Evolutionary conservation across 1,140 invertebrate species (phyloP).

Genomic region (Holcopasites calliopsidis): DNA sequence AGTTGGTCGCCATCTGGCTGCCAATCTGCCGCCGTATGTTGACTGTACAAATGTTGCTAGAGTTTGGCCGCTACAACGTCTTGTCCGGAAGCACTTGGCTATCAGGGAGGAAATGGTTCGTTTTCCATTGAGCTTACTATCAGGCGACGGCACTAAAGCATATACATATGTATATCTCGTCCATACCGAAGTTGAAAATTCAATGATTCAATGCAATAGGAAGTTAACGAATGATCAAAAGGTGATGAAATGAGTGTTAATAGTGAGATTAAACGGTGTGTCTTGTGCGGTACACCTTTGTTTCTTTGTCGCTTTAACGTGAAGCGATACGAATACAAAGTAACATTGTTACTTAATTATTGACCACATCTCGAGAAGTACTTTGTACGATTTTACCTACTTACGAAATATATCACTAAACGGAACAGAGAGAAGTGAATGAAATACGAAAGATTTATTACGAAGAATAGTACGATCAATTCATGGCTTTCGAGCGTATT

Average conservation of each 20-base stretch:
- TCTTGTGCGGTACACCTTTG: neutral
- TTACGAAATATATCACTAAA: neutral
- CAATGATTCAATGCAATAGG: neutral
- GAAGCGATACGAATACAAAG: no score
- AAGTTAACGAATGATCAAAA: conserved; percentile 7
- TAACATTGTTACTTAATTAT: conserved; percentile 43
- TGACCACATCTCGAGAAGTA: conserved; percentile 6
- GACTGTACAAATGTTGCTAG: no score
- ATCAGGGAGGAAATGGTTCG: no score
- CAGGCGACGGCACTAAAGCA: conserved; percentile 53
- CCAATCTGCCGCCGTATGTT: no score
- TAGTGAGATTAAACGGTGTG: conserved; percentile 15
- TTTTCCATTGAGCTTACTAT: conserved; percentile 45
- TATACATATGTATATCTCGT: conserved; percentile 24
- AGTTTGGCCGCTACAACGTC: no score
- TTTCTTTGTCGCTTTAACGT: conserved; percentile 13
- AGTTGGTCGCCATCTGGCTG: no score
- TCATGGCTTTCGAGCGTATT: neutral
- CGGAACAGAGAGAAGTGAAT: neutral
- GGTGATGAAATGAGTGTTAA: conserved; percentile 10
- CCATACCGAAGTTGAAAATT: neutral
- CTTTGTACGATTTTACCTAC: neutral
- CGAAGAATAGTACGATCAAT: neutral
- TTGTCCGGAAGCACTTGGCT: no score
- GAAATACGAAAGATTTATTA: neutral